Evolutionary conservation across 2,113 vertebrate species (phyloP).

Genomic region (Rutilus rutilus): DNA sequence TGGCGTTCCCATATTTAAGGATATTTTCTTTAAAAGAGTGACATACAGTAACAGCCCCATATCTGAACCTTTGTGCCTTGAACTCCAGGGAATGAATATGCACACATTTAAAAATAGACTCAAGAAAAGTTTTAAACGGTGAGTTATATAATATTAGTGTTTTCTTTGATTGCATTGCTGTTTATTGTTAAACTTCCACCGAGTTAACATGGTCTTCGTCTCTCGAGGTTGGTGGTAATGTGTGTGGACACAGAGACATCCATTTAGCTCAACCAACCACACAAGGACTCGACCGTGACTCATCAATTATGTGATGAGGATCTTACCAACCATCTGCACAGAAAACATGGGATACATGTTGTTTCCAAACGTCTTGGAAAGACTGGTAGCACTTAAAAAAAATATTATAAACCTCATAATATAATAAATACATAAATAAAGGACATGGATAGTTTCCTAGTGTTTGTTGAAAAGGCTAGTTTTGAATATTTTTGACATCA

Average conservation of each 20-base stretch:
- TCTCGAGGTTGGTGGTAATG: not conserved
- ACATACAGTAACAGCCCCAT: not conserved
- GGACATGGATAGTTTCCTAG: not conserved
- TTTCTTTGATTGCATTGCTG: not conserved
- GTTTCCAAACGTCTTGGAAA: not conserved
- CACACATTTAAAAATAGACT: not conserved
- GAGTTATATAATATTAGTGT: not conserved
- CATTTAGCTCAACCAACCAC: constrained; percentile 28
- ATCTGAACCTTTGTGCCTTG: not conserved
- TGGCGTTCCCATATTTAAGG: constrained; percentile 1
- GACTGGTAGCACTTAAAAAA: not conserved
- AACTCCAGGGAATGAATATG: not conserved
- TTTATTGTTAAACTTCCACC: not conserved
- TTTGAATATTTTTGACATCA: not conserved
- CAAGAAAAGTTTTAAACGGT: not conserved
- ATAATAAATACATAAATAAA: not conserved
- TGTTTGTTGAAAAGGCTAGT: not conserved
- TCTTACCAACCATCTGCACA: not conserved
- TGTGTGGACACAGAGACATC: constrained; percentile 1
- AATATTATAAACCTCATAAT: not conserved
- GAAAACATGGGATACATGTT: not conserved
- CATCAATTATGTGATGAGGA: not conserved
- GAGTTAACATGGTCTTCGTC: not conserved
- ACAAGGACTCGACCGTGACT: constrained; percentile 9
- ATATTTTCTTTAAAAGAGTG: not conserved